Evolutionary conservation across 2,113 vertebrate species (phyloP).

Genomic region (Ictidomys tridecemlineatus): DNA sequence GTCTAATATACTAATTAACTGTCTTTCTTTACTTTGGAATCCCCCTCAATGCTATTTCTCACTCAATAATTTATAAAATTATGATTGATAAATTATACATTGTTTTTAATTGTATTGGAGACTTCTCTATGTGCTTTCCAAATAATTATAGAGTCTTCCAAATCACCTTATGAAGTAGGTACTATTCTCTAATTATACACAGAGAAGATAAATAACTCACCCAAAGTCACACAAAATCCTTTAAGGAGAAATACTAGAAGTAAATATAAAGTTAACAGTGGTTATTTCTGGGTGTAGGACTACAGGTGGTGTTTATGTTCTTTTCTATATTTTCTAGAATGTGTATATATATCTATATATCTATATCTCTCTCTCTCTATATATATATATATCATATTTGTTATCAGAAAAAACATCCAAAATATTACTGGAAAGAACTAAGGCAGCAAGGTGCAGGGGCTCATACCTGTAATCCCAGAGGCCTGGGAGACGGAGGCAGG

Average conservation of each 20-base stretch:
- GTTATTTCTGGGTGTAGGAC: not conserved
- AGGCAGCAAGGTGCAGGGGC: not conserved
- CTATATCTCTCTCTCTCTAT: too few species aligned
- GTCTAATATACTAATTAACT: not conserved
- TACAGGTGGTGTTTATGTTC: not conserved
- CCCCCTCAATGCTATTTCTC: not conserved
- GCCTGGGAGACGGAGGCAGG: too few species aligned
- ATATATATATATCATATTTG: not conserved
- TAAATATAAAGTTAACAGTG: not conserved
- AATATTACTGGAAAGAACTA: not conserved
- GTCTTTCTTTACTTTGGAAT: not conserved
- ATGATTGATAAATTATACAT: not conserved
- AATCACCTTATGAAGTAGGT: not conserved
- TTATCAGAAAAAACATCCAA: not conserved
- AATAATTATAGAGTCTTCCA: constrained; percentile 1
- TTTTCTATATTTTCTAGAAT: constrained; percentile 18
- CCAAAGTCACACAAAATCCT: not conserved
- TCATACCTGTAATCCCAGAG: too few species aligned
- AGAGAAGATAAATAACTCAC: not conserved
- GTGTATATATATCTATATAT: not conserved
- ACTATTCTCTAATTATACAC: not conserved
- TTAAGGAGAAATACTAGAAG: not conserved
- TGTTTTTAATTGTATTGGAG: not conserved
- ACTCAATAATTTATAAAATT: not conserved
- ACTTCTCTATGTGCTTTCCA: not conserved